Percentiles rank a stretch among this genome's conserved stretches.
Conservation (phyloP, 2,797 vertebrate genomes). For the Sebastes taczanowskii region DNA sequence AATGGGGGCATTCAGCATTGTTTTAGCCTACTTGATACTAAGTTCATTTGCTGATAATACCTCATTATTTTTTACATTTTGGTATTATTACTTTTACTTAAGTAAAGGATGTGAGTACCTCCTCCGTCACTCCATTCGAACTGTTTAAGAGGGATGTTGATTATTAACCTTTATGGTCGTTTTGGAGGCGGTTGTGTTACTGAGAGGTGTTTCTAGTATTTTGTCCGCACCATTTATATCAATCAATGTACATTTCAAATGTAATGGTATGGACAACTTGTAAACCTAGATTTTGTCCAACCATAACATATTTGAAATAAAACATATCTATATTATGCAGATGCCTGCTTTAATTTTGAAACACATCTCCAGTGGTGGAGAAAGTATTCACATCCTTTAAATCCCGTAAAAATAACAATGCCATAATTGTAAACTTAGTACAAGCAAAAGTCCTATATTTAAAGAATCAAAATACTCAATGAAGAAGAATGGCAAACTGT, state of each 20-base stretch:
- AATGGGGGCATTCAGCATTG: background rate
- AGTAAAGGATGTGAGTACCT: background rate
- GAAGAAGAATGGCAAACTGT: background rate
- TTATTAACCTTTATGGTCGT: no score
- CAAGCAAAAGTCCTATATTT: background rate
- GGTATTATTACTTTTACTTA: background rate
- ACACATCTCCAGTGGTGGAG: background rate
- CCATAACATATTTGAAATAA: background rate
- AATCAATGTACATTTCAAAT: background rate
- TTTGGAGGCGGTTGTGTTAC: rapidly evolving
- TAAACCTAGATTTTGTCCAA: background rate
- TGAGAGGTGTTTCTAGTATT: no score
- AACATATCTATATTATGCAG: background rate
- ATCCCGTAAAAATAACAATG: no score
- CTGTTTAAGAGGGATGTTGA: no score
- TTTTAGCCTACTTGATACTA: background rate
- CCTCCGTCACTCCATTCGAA: background rate
- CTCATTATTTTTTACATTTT: background rate
- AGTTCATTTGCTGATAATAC: background rate
- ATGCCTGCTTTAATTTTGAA: background rate
- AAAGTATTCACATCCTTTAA: background rate
- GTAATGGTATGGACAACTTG: background rate
- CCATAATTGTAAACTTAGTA: no score
- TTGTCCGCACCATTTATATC: background rate
- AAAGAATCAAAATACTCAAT: background rate